These are phyloP conservation scores for Caenorhabditis sinica DNA, from an alignment of 2,888 invertebrate genomes.

Conservation along the genomic window DNA sequence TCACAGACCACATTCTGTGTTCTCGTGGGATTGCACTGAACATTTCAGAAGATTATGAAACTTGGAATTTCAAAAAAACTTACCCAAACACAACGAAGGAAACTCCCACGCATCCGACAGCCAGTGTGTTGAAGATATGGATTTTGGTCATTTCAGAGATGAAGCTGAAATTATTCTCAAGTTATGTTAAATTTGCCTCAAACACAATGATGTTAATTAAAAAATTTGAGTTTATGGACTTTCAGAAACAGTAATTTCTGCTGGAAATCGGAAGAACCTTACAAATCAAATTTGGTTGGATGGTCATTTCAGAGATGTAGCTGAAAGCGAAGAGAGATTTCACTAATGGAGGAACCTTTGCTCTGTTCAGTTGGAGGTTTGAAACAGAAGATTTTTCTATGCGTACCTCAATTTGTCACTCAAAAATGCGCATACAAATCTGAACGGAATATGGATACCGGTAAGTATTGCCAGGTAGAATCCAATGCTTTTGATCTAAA, in stretches of 20 bases:
- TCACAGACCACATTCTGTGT: conserved; percentile 60
- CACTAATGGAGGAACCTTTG: too few relatives aligned
- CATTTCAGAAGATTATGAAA: not conserved
- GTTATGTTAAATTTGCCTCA: not conserved
- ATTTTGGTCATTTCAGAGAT: conserved; percentile 70
- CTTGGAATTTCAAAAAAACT: not conserved
- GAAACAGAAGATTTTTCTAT: not conserved
- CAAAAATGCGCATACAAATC: conserved; percentile 74
- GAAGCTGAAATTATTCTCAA: conserved; percentile 66
- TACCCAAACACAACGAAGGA: conserved; percentile 64
- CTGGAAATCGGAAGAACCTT: too few relatives aligned
- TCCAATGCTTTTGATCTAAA: conserved; percentile 60
- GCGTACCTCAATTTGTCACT: conserved; percentile 71
- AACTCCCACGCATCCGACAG: conserved; percentile 72
- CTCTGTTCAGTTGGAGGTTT: not conserved
- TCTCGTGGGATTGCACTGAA: conserved; percentile 50
- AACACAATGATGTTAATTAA: too few relatives aligned
- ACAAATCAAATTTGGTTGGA: too few relatives aligned
- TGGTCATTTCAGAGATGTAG: too few relatives aligned
- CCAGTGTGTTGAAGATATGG: conserved; percentile 73
- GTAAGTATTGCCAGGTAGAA: conserved; percentile 59
- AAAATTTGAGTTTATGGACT: too few relatives aligned
- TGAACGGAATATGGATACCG: conserved; percentile 72
- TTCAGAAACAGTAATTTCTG: too few relatives aligned
- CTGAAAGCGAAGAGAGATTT: too few relatives aligned